Base-by-base conservation (phyloP, 2,113 vertebrate genomes). In the Tachysurus vachellii region DNA sequence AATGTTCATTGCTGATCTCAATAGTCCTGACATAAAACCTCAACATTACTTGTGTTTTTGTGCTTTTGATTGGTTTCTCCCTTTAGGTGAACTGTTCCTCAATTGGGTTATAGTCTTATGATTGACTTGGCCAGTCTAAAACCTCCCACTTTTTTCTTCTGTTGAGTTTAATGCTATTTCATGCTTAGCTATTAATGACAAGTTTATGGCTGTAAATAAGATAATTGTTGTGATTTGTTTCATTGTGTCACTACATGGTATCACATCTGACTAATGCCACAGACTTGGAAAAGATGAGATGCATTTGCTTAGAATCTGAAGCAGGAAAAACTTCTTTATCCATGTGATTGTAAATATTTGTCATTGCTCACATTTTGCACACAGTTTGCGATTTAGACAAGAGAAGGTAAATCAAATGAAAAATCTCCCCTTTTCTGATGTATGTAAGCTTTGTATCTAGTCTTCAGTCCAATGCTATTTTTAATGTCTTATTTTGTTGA, bases 401-500 rank as follows among this genome's bases (percentile, higher is more conserved):
- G 31, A 3, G 5, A 31, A 3, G 13, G 14, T 36, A 70, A 73
- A 21, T 73, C 42, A 44, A 73, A 42, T 73, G 19, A 23, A 73
- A 73, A 6, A 68, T 68, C 5, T 14, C n/a, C 19, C 31, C 17
- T 6, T 44, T 71, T 44, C 6, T 71, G 36, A 71, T 71, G 7
- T 42, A 17, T 71, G 1, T 71, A 42, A 42, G 36, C 36, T 9
- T 9, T 42, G 36, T 17, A 16, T 13, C 14, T 16, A 68, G 28
- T 68, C 28, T 68, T 36, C 13, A 71, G 68, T 36, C 14, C 5
- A 70, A 8, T 70, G 66, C 66, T 86, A 73, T 86, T 88, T 91
- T 77, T 31, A 85, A 71, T 88, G 88, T 90, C 66, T 80, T 89
- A 62, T 85, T 90, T 61, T 56, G 9, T 61, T 56, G 9, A 85